phyloP scores from a whole-genome alignment of 2,113 vertebrate species.

The Casuarius casuarius region DNA sequence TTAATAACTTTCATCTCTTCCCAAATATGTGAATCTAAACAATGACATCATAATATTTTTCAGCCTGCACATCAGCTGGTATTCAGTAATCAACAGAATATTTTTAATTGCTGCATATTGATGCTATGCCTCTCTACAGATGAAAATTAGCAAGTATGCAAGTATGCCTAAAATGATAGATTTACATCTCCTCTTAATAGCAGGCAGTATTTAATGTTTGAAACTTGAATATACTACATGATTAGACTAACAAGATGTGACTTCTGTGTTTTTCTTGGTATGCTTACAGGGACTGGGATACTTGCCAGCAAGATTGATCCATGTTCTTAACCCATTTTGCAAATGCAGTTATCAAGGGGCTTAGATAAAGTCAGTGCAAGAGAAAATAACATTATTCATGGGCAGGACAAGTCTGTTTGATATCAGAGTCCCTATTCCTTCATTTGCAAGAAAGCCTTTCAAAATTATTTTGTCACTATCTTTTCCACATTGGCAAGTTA shows the following conservation, averaged over 20 bases:
- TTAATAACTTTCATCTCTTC: background rate
- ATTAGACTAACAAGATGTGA: background rate
- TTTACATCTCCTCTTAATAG: background rate
- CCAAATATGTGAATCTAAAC: background rate
- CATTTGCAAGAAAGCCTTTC: background rate
- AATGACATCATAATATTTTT: background rate
- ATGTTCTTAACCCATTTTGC: conserved; percentile 55
- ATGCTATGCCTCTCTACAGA: background rate
- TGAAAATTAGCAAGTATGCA: background rate
- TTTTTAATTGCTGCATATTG: background rate
- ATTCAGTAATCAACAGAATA: background rate
- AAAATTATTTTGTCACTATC: background rate
- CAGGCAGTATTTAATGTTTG: background rate
- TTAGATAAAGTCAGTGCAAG: conserved; percentile 50
- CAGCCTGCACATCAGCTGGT: background rate
- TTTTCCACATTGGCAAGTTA: background rate
- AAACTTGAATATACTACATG: background rate
- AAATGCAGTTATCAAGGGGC: conserved; percentile 50
- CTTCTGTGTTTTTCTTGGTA: background rate
- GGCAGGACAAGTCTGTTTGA: background rate
- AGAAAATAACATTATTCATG: conserved; percentile 29
- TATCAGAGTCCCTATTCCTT: conserved; percentile 7
- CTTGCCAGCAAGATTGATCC: conserved; percentile 33
- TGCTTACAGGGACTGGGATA: background rate
- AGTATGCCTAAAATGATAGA: background rate